phyloP scores from a whole-genome alignment of 2,113 vertebrate species.

The Anhinga anhinga region DNA sequence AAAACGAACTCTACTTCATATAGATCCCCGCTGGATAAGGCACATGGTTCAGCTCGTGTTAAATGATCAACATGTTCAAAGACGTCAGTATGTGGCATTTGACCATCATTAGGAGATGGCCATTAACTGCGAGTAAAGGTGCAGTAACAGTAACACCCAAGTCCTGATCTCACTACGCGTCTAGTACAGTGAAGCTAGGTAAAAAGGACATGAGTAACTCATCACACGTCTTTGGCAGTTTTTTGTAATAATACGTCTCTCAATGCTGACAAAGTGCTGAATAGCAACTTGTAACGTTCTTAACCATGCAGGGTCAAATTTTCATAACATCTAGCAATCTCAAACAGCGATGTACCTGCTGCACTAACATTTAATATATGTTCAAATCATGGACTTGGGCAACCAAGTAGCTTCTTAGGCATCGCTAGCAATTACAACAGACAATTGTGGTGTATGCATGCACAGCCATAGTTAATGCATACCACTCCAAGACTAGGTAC shows the following conservation, averaged over 20 bases:
- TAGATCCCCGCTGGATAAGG: neutral
- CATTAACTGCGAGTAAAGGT: neutral
- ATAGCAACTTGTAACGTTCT: neutral
- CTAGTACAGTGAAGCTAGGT: neutral
- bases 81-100: neutral
- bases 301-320: neutral
- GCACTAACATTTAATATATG: neutral
- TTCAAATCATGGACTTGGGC: neutral
- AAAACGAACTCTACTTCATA: neutral
- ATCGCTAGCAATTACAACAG: neutral
- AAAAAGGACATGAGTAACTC: neutral
- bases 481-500: neutral
- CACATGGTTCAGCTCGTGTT: neutral
- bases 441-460: neutral
- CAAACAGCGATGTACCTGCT: neutral
- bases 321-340: neutral
- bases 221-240: neutral
- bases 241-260: neutral
- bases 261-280: neutral
- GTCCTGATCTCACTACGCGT: accelerated
- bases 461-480: neutral
- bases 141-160: neutral
- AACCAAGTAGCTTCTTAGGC: neutral
- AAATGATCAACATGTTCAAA: neutral
- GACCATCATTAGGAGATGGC: neutral